Percentiles rank a stretch among this genome's conserved stretches.
Conservation (phyloP, 2,888 invertebrate genomes). For the Stenodema calcarata region DNA sequence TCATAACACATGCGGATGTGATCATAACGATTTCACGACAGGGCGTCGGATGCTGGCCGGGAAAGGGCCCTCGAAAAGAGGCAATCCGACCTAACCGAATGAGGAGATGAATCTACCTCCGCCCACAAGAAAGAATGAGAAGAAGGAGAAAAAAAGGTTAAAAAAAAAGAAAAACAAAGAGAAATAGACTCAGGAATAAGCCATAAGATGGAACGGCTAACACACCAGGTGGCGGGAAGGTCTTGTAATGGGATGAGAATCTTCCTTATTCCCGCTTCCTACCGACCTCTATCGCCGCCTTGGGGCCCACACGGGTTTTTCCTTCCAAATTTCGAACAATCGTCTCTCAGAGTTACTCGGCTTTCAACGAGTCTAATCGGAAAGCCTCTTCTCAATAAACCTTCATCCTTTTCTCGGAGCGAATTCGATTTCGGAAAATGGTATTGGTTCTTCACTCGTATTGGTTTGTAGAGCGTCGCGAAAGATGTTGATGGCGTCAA, state of each 20-base stretch:
- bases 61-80: background rate
- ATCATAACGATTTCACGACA: background rate
- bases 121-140: background rate
- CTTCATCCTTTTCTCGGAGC: too few relatives aligned
- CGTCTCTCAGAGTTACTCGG: background rate
- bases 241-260: constrained; percentile 43
- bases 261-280: background rate
- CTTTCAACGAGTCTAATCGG: constrained; percentile 5
- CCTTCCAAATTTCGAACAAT: constrained; percentile 32
- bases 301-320: background rate
- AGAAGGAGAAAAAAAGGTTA: background rate
- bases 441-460: too few relatives aligned
- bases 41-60: background rate
- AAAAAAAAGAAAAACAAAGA: constrained; percentile 25
- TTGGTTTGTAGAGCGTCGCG: too few relatives aligned
- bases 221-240: constrained; percentile 17
- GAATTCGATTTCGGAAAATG: too few relatives aligned
- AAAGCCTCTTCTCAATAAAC: background rate
- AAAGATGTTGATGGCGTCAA: too few relatives aligned
- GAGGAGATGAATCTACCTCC: constrained; percentile 10
- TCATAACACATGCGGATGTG: background rate
- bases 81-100: constrained; percentile 12
- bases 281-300: background rate
- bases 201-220: constrained; percentile 34
- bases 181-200: constrained; percentile 41